Percentiles rank a stretch among this genome's conserved stretches.
These are phyloP conservation scores for Anniella stebbinsi DNA, from an alignment of 2,797 vertebrate species.

Conservation along the genomic window DNA sequence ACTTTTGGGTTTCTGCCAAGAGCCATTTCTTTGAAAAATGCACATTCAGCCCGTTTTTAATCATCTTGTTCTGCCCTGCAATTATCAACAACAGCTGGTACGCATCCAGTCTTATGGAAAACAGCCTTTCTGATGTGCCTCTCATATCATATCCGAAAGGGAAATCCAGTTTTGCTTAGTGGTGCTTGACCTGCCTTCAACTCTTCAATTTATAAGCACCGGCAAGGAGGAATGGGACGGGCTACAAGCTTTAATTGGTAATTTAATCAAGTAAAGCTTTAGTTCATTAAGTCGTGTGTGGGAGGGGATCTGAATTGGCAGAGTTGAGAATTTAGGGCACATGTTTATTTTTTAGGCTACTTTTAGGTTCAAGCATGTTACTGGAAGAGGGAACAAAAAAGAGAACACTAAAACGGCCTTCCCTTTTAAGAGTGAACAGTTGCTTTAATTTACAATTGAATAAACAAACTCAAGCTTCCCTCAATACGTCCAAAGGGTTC, in stretches of 20 bases:
- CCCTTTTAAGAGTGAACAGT: no score
- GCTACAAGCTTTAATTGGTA: slow-evolving; percentile 36
- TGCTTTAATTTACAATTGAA: not conserved
- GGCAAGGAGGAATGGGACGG: not conserved
- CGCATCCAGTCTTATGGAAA: slow-evolving; percentile 1
- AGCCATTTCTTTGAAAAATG: not conserved
- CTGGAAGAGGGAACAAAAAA: not conserved
- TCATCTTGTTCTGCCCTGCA: slow-evolving; percentile 16
- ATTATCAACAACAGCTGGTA: slow-evolving; percentile 24
- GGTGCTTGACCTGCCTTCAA: slow-evolving; percentile 50
- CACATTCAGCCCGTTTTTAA: slow-evolving; percentile 16
- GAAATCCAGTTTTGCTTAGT: slow-evolving; percentile 51
- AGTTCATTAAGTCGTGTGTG: no score
- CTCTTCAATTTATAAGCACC: slow-evolving; percentile 41
- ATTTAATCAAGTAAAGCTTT: not conserved
- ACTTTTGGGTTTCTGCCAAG: slow-evolving; percentile 10
- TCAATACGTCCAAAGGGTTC: not conserved
- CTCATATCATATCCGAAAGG: slow-evolving; percentile 51
- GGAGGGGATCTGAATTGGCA: not conserved
- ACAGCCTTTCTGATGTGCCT: slow-evolving; percentile 19
- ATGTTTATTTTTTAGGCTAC: not conserved
- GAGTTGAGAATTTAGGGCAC: not conserved
- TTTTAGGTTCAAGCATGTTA: not conserved
- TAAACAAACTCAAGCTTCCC: not conserved
- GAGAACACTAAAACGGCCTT: not conserved